Evolutionary conservation across 2,888 invertebrate species (phyloP), one percentile per base, ranked within the genome.

Genomic region (Willowsia nigromaculata): DNA sequence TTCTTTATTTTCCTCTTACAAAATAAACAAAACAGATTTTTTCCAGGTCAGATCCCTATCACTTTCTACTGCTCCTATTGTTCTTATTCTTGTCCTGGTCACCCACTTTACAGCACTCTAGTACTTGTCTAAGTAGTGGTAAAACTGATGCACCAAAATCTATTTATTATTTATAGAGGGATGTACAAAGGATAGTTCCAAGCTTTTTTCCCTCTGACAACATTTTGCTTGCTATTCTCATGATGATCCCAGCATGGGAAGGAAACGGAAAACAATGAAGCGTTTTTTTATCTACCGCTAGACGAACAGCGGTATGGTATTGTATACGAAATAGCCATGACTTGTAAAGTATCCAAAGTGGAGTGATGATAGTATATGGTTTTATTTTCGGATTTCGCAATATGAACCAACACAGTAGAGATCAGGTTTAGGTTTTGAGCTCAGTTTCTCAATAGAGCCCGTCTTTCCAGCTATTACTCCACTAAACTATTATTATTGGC

Each of bases 191-290:
- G 1, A 43, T 13, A 1, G 11, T 9, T 43, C 9, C 3, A 9
- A 43, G 43, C 13, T 6, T 3, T 43, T 13, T 43, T 43, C 43
- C 13, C 43, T n/a, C 43, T 43, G 3, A 13, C 11, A 43, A 43
- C 43, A 43, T 43, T 43, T 43, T 43, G 13, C 43, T 71, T 71
- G 13, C 15, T 43, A 76, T 50, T 47, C 18, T 50, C 50, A 7
- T 30, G 50, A 47, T 47, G 71, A 71, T 22, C 43, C 25, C 76
- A 59, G 33, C 33, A 53, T 81, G 59, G 15, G 22, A 53, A 81
- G 82, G 62, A 82, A 22, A 82, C 22, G 65, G 33, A 76, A 82
- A 82, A 82, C 82, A 82, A 68, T 33, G 33, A 37, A 37, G 37
- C 18, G 9, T 68, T 37, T 68, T n/a, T 18, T 9, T 59, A 27